Conservation (phyloP, 2,888 invertebrate species). For the Aromia moschata region DNA sequence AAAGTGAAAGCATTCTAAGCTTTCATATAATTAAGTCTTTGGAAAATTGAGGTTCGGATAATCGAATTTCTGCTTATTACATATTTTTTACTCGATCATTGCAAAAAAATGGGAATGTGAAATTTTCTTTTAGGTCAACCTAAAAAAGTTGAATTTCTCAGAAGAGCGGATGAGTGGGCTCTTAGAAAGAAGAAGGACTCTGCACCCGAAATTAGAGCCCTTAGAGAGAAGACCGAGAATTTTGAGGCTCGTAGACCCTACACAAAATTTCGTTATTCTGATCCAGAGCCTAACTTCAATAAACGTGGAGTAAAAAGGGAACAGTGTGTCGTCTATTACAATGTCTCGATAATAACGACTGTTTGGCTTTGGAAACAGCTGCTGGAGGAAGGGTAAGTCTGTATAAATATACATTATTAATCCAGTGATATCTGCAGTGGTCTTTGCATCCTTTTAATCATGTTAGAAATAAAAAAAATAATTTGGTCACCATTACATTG, state of each 20-base stretch:
- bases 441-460: too few species aligned
- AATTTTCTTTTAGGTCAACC: slow-evolving; percentile 51
- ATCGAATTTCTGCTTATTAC: too few species aligned
- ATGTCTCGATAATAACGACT: slow-evolving; percentile 74
- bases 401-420: too few species aligned
- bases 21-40: too few species aligned
- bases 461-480: too few species aligned
- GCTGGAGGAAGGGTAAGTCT: slow-evolving; percentile 85
- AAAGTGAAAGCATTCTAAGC: too few species aligned
- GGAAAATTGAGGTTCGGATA: too few species aligned
- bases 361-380: slow-evolving; percentile 84
- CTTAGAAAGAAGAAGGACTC: slow-evolving; percentile 62
- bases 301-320: slow-evolving; percentile 74
- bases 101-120: too few species aligned
- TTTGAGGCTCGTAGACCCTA: slow-evolving; percentile 69
- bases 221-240: slow-evolving; percentile 68
- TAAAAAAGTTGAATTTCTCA: slow-evolving; percentile 68
- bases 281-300: slow-evolving; percentile 81
- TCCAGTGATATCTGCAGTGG: too few species aligned
- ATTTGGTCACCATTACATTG: too few species aligned
- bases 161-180: slow-evolving; percentile 70
- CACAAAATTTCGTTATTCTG: slow-evolving; percentile 76
- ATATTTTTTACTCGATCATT: too few species aligned
- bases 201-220: slow-evolving; percentile 67
- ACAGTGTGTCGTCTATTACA: slow-evolving; percentile 82